Evolutionary conservation across 2,113 vertebrate genomes (phyloP).

Genomic region (Burhinus oedicnemus): DNA sequence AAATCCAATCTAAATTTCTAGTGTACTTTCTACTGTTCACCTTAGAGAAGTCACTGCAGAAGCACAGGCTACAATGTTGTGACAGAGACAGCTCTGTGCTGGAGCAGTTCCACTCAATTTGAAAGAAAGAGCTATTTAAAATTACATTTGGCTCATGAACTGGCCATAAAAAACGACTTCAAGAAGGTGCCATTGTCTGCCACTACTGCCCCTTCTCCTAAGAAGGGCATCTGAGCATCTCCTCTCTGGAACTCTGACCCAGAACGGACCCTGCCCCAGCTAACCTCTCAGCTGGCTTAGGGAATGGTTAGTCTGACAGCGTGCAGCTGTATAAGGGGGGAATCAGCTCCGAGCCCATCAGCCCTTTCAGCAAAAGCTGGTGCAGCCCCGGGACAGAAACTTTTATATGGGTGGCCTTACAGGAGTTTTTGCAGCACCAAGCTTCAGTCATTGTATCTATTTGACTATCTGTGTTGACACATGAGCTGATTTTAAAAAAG

Average conservation of each 20-base stretch:
- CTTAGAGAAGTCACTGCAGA: not conserved
- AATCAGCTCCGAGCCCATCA: not conserved
- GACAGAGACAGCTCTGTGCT: not conserved
- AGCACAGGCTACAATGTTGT: not conserved
- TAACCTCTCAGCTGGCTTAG: not conserved
- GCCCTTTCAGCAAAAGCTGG: not conserved
- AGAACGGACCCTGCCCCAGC: not conserved
- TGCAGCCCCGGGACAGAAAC: not conserved
- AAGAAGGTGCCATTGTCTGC: not conserved
- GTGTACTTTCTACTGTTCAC: not conserved
- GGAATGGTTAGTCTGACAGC: not conserved
- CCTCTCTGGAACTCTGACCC: not conserved
- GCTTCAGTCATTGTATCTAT: not conserved
- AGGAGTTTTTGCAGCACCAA: not conserved
- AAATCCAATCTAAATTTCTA: not conserved
- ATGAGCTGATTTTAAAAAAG: not conserved
- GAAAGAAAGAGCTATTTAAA: not conserved
- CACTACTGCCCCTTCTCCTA: not conserved
- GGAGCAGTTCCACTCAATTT: not conserved
- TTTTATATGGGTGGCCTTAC: not conserved
- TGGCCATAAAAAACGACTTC: not conserved
- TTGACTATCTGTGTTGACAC: not conserved
- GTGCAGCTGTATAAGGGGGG: fast-evolving
- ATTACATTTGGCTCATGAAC: not conserved
- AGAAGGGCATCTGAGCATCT: not conserved